These are phyloP conservation scores for Malurus cyaneus DNA, from an alignment of 2,113 vertebrate species.

Conservation along the genomic window DNA sequence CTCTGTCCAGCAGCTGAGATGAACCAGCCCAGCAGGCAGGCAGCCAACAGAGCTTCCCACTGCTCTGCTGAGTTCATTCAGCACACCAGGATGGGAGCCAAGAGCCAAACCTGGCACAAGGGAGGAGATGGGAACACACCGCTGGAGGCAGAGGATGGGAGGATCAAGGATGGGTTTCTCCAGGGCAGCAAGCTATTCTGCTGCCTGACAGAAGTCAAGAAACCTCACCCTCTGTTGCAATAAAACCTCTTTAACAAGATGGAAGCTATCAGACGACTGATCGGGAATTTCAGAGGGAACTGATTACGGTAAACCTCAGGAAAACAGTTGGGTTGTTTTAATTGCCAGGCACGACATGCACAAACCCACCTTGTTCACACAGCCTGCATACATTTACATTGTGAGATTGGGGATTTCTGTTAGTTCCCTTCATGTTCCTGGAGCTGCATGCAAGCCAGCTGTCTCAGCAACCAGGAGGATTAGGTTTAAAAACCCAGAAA, in stretches of 20 bases:
- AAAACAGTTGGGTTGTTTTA: not conserved
- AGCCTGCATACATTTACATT: not conserved
- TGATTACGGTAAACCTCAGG: not conserved
- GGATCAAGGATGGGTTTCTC: not conserved
- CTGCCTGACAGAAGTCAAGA: not conserved
- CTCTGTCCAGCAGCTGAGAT: not conserved
- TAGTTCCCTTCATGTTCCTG: not conserved
- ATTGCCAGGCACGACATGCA: not conserved
- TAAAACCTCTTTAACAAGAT: not conserved
- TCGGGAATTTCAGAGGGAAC: not conserved
- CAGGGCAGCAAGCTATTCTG: not conserved
- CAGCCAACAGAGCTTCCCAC: not conserved
- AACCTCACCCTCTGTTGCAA: not conserved
- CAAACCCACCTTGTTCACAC: not conserved
- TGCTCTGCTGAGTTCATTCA: not conserved
- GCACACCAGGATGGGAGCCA: not conserved
- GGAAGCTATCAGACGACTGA: not conserved
- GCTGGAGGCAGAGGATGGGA: not conserved
- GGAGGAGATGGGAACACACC: not conserved
- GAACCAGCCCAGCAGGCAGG: not conserved
- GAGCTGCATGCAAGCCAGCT: not conserved
- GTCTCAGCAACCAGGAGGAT: slow-evolving; percentile 2
- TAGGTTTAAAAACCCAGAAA: not conserved
- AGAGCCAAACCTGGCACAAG: not conserved
- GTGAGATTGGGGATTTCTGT: not conserved